phyloP scores from a whole-genome alignment of 64 coral and sea anemone genomes.

The Porites lutea region DNA sequence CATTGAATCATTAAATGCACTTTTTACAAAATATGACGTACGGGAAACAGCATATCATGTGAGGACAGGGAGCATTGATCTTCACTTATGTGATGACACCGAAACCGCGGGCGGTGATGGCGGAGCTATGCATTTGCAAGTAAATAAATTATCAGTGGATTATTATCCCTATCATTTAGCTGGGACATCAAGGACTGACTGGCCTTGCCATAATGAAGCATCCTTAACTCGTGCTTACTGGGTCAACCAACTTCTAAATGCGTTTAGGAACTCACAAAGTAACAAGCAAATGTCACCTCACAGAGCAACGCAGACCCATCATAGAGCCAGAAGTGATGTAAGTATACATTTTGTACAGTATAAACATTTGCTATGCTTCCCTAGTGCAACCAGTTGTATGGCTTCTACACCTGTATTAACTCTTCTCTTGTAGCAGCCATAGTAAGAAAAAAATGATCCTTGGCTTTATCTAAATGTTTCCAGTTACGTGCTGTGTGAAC shows the following conservation, averaged over 20 bases:
- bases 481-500: too few relatives aligned
- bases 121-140: constrained; percentile 94
- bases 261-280: constrained; percentile 86
- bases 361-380: too few relatives aligned
- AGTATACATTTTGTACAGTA: neutral
- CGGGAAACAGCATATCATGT: constrained; percentile 92
- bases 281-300: constrained; percentile 39
- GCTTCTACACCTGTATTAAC: too few relatives aligned
- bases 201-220: constrained; percentile 94
- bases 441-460: too few relatives aligned
- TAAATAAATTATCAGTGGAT: constrained; percentile 90
- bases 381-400: too few relatives aligned
- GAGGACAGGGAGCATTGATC: constrained; percentile 92
- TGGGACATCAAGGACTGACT: constrained; percentile 82
- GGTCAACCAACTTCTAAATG: constrained; percentile 87
- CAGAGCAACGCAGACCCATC: neutral
- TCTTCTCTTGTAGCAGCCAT: too few relatives aligned
- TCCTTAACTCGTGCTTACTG: constrained; percentile 89
- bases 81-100: constrained; percentile 94
- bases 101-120: constrained; percentile 55
- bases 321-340: constrained; percentile 40
- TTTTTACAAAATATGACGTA: constrained; percentile 86
- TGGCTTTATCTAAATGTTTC: too few relatives aligned
- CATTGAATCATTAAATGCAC: constrained; percentile 49
- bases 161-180: constrained; percentile 94